A percentile compares a stretch with the other conserved stretches of the same genome.
These are phyloP conservation scores for Rhodophaea formosa DNA, from an alignment of 2,888 invertebrate species.

Conservation along the genomic window DNA sequence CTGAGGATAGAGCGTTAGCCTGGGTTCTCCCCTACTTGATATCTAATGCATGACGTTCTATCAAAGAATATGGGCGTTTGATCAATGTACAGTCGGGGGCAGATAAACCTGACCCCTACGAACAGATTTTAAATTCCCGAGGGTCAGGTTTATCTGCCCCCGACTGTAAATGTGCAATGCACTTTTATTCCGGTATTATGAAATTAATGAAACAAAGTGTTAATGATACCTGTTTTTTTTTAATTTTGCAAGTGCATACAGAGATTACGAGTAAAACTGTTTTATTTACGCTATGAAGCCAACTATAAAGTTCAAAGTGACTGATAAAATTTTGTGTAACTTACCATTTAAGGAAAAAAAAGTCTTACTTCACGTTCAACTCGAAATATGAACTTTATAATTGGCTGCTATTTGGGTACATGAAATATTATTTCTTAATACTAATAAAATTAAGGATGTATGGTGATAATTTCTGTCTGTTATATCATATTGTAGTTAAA, in stretches of 20 bases:
- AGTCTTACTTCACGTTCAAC: background rate
- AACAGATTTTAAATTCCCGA: too few relatives aligned
- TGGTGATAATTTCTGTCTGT: background rate
- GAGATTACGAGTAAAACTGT: background rate
- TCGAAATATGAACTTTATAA: background rate
- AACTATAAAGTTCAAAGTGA: background rate
- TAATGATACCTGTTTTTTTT: background rate
- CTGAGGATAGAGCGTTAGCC: too few relatives aligned
- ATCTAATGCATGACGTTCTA: too few relatives aligned
- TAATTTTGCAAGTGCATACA: constrained; percentile 7
- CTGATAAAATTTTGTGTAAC: background rate
- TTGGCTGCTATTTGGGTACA: background rate
- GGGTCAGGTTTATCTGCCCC: too few relatives aligned
- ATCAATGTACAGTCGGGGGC: too few relatives aligned
- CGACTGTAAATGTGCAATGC: too few relatives aligned
- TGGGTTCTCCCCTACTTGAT: too few relatives aligned
- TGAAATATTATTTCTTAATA: constrained; percentile 5
- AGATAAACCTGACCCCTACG: too few relatives aligned
- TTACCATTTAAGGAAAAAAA: background rate
- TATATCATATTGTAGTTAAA: background rate
- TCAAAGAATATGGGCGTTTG: too few relatives aligned
- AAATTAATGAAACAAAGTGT: constrained; percentile 18
- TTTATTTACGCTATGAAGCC: background rate
- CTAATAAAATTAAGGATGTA: background rate
- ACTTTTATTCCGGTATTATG: constrained; percentile 20